These are phyloP conservation scores for Cyanoramphus novaezelandiae DNA, from an alignment of 2,113 vertebrate genomes.

Conservation along the genomic window DNA sequence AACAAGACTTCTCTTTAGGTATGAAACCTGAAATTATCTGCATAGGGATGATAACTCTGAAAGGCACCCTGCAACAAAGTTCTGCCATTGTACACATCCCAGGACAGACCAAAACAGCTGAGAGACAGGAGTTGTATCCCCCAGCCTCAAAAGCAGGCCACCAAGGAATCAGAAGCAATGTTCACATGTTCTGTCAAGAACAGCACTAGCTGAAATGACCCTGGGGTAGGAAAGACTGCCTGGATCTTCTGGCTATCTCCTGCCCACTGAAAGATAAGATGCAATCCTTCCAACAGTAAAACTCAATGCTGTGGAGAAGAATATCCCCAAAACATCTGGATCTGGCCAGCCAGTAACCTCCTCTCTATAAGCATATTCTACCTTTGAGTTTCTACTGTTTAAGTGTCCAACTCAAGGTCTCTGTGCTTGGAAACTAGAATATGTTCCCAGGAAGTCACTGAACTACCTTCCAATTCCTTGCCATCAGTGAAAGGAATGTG, in stretches of 20 bases:
- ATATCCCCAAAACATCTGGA: not conserved
- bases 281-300: not conserved
- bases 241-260: not conserved
- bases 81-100: not conserved
- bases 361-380: not conserved
- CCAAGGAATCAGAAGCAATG: not conserved
- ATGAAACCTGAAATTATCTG: not conserved
- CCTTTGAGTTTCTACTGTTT: not conserved
- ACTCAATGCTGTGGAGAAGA: not conserved
- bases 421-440: not conserved
- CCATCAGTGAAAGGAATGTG: not conserved
- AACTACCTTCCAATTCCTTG: not conserved
- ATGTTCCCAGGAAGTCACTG: not conserved
- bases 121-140: not conserved
- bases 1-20: not conserved
- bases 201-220: not conserved
- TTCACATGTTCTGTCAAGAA: not conserved
- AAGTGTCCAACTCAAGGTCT: not conserved
- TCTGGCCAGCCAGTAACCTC: not conserved
- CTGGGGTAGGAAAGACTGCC: not conserved
- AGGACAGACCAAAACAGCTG: not conserved
- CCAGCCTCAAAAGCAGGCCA: not conserved
- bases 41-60: not conserved
- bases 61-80: not conserved
- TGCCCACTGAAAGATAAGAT: not conserved